Evolutionary conservation across 2,113 vertebrate genomes (phyloP).

Genomic region (Lipophrys pholis): DNA sequence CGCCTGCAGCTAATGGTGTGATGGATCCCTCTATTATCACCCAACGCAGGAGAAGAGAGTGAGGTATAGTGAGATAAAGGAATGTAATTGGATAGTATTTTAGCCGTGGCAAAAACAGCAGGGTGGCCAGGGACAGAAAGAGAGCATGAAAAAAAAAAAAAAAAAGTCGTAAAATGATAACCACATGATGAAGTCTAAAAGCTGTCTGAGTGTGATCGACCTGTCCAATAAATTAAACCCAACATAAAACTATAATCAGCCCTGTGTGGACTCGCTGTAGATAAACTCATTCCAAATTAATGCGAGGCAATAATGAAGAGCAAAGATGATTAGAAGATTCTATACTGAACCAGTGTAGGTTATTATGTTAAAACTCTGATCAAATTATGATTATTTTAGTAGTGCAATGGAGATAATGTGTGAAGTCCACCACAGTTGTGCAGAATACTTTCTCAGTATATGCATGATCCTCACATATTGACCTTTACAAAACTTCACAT

Average conservation of each 20-base stretch:
- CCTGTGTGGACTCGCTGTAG: conserved; percentile 2
- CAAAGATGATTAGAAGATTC: background rate
- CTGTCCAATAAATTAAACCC: conserved; percentile 26
- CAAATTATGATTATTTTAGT: background rate
- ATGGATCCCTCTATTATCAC: conserved; percentile 82
- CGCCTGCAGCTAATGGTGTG: conserved; percentile 79
- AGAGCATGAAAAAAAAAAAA: conserved; percentile 27
- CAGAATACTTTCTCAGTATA: no score
- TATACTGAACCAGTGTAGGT: background rate
- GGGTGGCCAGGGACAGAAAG: conserved; percentile 45
- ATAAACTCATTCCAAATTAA: conserved; percentile 5
- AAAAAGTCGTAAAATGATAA: conserved; percentile 45
- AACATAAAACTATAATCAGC: conserved; percentile 17
- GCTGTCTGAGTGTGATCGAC: conserved; percentile 18
- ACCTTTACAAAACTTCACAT: no score
- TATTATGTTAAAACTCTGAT: background rate
- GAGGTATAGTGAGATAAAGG: conserved; percentile 70
- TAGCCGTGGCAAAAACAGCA: conserved; percentile 65
- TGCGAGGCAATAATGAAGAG: conserved; percentile 3
- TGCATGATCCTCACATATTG: no score
- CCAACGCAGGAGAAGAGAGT: conserved; percentile 60
- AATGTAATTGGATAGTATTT: conserved; percentile 80
- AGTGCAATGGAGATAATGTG: no score
- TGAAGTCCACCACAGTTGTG: no score
- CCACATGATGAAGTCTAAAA: conserved; percentile 37